These are phyloP conservation scores for Ptychoptera albimana DNA, from an alignment of 2,888 invertebrate species.

Conservation along the genomic window DNA sequence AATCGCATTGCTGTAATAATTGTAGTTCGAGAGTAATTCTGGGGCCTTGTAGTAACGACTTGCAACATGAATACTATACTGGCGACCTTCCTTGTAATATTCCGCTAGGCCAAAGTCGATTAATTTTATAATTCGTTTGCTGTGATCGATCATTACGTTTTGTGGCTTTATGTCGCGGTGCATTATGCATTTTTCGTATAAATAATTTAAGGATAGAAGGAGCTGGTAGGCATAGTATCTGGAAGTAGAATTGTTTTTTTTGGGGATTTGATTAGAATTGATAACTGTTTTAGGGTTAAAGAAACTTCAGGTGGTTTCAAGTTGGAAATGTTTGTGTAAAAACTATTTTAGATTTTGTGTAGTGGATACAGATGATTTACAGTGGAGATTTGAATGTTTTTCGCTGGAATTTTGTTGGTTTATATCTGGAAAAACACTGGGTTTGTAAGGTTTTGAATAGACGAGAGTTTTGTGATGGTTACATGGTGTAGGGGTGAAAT, in stretches of 20 bases:
- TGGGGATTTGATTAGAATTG: too few relatives aligned
- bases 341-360: too few relatives aligned
- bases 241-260: background rate
- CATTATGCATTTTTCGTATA: constrained; percentile 41
- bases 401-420: too few relatives aligned
- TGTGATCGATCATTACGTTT: constrained; percentile 84
- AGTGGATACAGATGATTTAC: too few relatives aligned
- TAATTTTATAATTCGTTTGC: constrained; percentile 85
- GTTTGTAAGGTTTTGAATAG: too few relatives aligned
- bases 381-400: too few relatives aligned
- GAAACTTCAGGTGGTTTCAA: too few relatives aligned
- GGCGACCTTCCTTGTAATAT: constrained; percentile 95
- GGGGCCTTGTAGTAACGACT: constrained; percentile 90
- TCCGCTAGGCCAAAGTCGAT: constrained; percentile 98
- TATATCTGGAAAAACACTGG: too few relatives aligned
- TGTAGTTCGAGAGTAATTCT: constrained; percentile 88
- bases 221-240: constrained; percentile 50
- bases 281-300: too few relatives aligned
- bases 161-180: constrained; percentile 82
- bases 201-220: constrained; percentile 90
- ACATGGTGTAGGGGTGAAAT: too few relatives aligned
- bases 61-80: constrained; percentile 94
- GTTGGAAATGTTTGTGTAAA: too few relatives aligned
- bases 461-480: too few relatives aligned
- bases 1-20: constrained; percentile 97